Evolutionary conservation across 2,888 invertebrate species (phyloP), one percentile per base, ranked within the genome.

Genomic region (Napeogenes inachia): DNA sequence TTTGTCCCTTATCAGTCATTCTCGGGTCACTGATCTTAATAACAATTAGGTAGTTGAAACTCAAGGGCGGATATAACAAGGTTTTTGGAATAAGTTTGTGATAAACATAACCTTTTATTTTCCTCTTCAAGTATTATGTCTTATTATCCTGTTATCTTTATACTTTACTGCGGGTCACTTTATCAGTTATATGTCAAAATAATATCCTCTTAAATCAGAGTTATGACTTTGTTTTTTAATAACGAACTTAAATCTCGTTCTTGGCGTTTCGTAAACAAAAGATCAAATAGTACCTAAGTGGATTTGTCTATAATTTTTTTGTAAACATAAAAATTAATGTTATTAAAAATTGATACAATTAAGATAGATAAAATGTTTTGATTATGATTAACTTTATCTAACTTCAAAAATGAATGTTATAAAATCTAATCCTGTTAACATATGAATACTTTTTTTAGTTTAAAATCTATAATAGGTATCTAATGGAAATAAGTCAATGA

Each of bases 141-240:
- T 71, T 73, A 70, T 73, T 69, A 57, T 65, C 69, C 70, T 61
- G 50, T 42, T 56, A 42, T 60, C 56, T 56, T 50, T 30, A 21
- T 47, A 76, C 73, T 79, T 78, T 76, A 78, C 68, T 66, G 69
- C 63, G 73, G 70, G 76, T 77, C 79, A 78, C 73, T 78, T 80
- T 79, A 81, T 79, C 78, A 74, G 68, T 73, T 64, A 62, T 61
- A 82, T 84, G 81, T 76, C 84, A 57, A 54, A 57, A 47, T 45
- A 12, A 45, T 46, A 42, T 45, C 12, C 21, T 42, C n/a, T 13
- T 38, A n/a, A 56, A 42, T 53, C 30, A 47, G 35, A 60, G 6
- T 53, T 59, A 30, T 42, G 47, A 38, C 13, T 46, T 46, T 46
- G 46, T 57, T 8, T 57, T 45, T 57, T n/a, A 32, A 33, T 46